Base-by-base conservation (phyloP, 2,797 vertebrate genomes). In the Parambassis ranga region DNA sequence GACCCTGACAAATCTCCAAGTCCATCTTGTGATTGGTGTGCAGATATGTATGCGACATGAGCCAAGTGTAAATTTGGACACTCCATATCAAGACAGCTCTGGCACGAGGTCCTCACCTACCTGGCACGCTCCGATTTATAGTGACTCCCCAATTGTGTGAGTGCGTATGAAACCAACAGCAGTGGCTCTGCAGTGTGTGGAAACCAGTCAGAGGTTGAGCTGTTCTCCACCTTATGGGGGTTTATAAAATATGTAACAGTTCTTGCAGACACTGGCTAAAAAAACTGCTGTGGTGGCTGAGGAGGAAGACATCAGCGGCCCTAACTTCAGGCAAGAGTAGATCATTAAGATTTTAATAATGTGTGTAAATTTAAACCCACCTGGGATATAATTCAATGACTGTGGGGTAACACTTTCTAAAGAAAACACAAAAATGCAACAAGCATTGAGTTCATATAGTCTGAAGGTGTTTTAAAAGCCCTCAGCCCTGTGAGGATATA, bases 31-130 rank as follows among this genome's bases (percentile, higher is more conserved):
- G 75, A 81, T 73, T 75, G 77, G 77, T 63, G 58, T 24, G 64
- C 43, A 59, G 76, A 65, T 50, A 27, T n/a, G n/a, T 50, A 57
- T 47, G 48, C 37, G 63, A 78, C 49, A 49, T 19, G 62, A 76
- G 63, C 63, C 39, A 31, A 42, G 72, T 61, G 51, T 86, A 85
- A 84, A 89, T 87, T 77, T 89, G 80, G 80, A 86, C 22, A 19
- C 36, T 71, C 68, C 56, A 68, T 65, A 72, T 79, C 52, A 52
- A 82, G 76, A 33, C 30, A 61, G 38, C 35, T 65, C 67, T n/a
- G 13, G 24, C 44, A 7, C 20, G 4, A 1, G 49, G 30, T 53
- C 33, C 51, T 81, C 68, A 70, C 72, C 71, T 76, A 86, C 71
- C 63, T 8, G 37, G 24, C 61, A 22, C 24, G 8, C 20, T 63